Evolutionary conservation across 2,113 vertebrate genomes (phyloP).

Genomic region (Lynx canadensis): DNA sequence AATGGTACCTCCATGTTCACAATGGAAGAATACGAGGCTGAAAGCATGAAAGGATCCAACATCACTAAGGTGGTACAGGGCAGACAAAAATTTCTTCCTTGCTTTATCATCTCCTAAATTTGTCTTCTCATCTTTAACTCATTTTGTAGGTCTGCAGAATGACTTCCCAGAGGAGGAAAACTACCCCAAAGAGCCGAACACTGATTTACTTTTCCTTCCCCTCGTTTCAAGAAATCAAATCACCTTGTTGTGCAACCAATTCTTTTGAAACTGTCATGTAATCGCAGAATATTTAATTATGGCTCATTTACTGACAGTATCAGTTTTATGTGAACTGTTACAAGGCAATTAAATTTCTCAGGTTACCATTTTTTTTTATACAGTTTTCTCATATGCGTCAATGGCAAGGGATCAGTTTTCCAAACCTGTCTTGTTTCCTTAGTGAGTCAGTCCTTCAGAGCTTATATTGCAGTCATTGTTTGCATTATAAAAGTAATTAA

Average conservation of each 20-base stretch:
- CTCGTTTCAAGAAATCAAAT: conserved; percentile 44
- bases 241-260: conserved; percentile 55
- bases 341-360: conserved; percentile 65
- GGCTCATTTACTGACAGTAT: conserved; percentile 40
- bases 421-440: conserved; percentile 81
- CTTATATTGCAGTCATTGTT: conserved; percentile 66
- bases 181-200: not conserved
- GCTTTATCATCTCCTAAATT: not conserved
- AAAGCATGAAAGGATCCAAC: not conserved
- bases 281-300: conserved; percentile 52
- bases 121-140: not conserved
- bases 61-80: not conserved
- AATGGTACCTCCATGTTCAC: not conserved
- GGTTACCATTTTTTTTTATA: conserved; percentile 77
- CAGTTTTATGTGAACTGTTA: conserved; percentile 50
- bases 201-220: not conserved
- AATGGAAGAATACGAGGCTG: not conserved
- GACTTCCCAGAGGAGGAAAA: not conserved
- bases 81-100: not conserved
- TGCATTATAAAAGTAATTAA: conserved; percentile 75
- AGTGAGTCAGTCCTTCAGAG: conserved; percentile 82
- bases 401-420: conserved; percentile 71
- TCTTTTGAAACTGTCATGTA: conserved; percentile 13
- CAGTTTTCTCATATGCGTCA: conserved; percentile 74
- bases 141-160: not conserved